phyloP scores from a whole-genome alignment of 2,797 vertebrate species.

The Prionace glauca region DNA sequence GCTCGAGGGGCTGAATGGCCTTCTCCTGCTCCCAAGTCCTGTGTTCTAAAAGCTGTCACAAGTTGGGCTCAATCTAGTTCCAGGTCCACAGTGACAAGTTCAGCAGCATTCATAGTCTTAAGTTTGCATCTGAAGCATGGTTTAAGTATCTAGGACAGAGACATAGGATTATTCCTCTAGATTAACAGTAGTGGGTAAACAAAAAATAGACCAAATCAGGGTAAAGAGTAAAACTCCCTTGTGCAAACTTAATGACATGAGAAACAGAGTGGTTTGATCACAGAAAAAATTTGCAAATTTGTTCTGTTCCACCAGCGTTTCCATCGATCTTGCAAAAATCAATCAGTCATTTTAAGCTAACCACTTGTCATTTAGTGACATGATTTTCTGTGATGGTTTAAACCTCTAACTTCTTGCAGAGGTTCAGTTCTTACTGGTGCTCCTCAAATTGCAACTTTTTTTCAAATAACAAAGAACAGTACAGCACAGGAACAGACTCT shows the following conservation, averaged over 20 bases:
- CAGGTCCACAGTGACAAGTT: background rate
- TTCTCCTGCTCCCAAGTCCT: too few relatives aligned
- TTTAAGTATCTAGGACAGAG: background rate
- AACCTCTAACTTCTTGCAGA: background rate
- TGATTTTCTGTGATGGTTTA: background rate
- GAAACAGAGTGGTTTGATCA: background rate
- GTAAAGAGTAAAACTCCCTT: too few relatives aligned
- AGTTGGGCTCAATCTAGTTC: background rate
- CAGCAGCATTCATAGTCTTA: too few relatives aligned
- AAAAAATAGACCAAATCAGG: background rate
- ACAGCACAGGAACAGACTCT: too few relatives aligned
- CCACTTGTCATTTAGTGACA: background rate
- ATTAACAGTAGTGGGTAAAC: too few relatives aligned
- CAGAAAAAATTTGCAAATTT: background rate
- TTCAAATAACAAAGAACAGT: too few relatives aligned
- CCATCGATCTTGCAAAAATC: background rate
- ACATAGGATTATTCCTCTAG: background rate
- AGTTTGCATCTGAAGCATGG: background rate
- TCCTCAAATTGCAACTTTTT: background rate
- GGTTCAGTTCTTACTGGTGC: background rate
- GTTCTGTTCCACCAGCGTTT: background rate
- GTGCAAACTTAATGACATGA: too few relatives aligned
- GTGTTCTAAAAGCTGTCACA: background rate
- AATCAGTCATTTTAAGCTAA: background rate
- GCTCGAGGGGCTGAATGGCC: too few relatives aligned